phyloP scores from a whole-genome alignment of 2,888 invertebrate genomes.

The Coelopa pilipes region DNA sequence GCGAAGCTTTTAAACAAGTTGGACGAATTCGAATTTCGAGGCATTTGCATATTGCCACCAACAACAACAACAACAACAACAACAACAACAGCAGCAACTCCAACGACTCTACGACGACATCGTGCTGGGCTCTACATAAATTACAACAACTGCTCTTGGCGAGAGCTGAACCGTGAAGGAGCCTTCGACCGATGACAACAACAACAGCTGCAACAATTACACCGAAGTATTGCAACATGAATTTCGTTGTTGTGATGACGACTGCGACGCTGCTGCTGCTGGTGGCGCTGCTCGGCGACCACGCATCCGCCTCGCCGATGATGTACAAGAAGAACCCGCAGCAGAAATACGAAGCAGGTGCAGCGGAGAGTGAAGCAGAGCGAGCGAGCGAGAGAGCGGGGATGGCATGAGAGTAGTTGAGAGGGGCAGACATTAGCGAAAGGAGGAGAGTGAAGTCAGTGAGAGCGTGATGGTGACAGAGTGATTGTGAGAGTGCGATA shows the following conservation, averaged over 20 bases:
- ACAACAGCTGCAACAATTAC: constrained; percentile 12
- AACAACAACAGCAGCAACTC: constrained; percentile 1
- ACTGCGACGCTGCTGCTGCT: constrained; percentile 9
- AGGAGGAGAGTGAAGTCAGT: no score
- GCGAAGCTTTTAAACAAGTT: constrained; percentile 47
- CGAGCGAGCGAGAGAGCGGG: no score
- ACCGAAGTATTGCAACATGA: neutral
- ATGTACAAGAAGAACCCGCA: constrained; percentile 69
- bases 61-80: constrained; percentile 25
- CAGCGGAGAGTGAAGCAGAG: constrained; percentile 34
- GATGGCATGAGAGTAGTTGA: neutral
- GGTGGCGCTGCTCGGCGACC: constrained; percentile 46
- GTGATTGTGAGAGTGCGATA: no score
- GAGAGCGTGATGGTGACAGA: no score
- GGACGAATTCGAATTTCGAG: constrained; percentile 37
- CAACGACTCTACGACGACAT: neutral
- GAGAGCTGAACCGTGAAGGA: no score
- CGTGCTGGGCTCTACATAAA: neutral
- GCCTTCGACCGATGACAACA: constrained; percentile 24
- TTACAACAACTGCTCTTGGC: constrained; percentile 26
- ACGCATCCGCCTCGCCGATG: constrained; percentile 60
- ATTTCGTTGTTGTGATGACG: constrained; percentile 4
- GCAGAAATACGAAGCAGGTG: constrained; percentile 69
- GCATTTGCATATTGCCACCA: constrained; percentile 11
- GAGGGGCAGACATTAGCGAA: neutral